Evolutionary conservation across 2,888 invertebrate genomes (phyloP).

Genomic region (Dasypolia templi): DNA sequence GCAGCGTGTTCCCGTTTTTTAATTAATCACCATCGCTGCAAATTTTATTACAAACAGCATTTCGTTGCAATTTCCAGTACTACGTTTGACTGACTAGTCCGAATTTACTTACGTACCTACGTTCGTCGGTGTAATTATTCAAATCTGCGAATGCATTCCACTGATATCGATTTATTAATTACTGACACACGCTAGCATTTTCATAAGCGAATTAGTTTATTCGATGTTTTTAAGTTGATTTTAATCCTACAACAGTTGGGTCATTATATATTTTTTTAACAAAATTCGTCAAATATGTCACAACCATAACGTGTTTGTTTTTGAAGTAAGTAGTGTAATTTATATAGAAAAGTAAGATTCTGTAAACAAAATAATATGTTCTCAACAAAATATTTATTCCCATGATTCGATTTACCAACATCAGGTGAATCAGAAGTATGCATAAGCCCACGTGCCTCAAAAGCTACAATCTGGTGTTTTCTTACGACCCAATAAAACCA

Average conservation of each 20-base stretch:
- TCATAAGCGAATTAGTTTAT: conserved; percentile 28
- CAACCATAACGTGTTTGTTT: not conserved
- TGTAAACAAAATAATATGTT: not conserved
- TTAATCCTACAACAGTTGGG: not conserved
- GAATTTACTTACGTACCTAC: conserved; percentile 41
- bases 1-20: conserved; percentile 39
- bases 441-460: conserved; percentile 12
- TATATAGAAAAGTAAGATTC: not conserved
- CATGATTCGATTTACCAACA: not conserved
- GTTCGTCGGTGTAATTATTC: conserved; percentile 52
- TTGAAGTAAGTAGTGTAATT: not conserved
- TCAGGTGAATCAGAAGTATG: not conserved
- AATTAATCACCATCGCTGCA: conserved; percentile 38
- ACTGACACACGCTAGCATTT: conserved; percentile 30
- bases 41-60: conserved; percentile 47
- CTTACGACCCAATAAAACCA: conserved; percentile 29
- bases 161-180: conserved; percentile 41
- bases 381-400: not conserved
- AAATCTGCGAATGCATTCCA: conserved; percentile 51
- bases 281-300: too few relatives aligned
- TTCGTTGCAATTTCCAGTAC: conserved; percentile 48
- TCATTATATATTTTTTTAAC: not conserved
- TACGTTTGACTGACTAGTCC: conserved; percentile 51
- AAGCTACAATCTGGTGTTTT: conserved; percentile 12
- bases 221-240: conserved; percentile 5